Base-by-base conservation (phyloP, 2,113 vertebrate genomes). In the Brachyhypopomus gauderio region DNA sequence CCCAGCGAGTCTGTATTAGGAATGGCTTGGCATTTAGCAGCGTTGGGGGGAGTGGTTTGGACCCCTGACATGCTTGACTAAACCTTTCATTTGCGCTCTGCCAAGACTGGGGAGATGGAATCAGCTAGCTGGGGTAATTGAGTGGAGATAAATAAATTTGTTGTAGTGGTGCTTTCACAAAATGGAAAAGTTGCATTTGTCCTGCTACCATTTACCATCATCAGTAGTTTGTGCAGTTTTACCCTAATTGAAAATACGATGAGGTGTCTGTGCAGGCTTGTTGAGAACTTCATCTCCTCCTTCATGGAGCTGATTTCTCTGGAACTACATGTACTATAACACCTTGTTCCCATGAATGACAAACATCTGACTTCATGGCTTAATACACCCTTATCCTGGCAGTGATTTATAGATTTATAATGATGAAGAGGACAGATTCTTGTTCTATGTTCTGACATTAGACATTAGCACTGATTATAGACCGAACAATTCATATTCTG, bases 401-500 rank as follows among this genome's bases (percentile, higher is more conserved):
- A n/a, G 30, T 48, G 7, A 52, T 70, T 62, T 62, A 79, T 22
- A 30, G 16, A 30, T 20, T 52, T 36, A 12, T 71, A 71, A 71
- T 20, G 19, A 7, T 20, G 8, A 11, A 41, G 77, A 71, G 34
- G 11, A 14, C 66, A 5, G 11, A 69, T 22, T 36, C 41, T 27
- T 19, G 52, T 25, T 45, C 20, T 69, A 11, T 23, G 27, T 48
- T 36, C 66, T 16, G 66, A 27, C n/a, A 85, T 73, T 59, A 25
- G 9, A 12, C 30, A 74, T 72, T 81, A 75, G 38, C 72, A 34
- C 12, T 66, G 34, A 80, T 82, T 75, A 73, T 77, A 76, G 55
- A 16, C 22, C 74, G 77, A 82, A 84, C 79, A 84, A 60, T 27
- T 55, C 12, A 52, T 22, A 84, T 86, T 86, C 72, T 79, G n/a